phyloP scores from a whole-genome alignment of 2,797 vertebrate species.

The Peromyscus aztecus region DNA sequence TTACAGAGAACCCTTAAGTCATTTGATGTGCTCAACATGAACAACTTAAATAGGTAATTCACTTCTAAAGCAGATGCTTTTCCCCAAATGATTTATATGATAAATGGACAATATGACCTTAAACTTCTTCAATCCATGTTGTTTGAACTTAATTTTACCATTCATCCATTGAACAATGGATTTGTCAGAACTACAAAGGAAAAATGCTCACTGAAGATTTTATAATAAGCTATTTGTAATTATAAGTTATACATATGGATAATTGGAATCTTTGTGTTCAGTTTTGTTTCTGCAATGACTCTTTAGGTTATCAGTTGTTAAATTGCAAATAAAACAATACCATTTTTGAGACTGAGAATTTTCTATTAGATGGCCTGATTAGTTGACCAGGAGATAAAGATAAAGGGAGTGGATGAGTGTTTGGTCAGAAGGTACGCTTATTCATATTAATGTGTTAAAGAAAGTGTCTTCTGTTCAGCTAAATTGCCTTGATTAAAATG shows the following conservation, averaged over 20 bases:
- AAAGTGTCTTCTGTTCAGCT: slow-evolving; percentile 62
- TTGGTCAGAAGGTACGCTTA: slow-evolving; percentile 42
- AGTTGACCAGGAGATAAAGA: slow-evolving; percentile 34
- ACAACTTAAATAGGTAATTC: background rate
- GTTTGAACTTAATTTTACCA: slow-evolving; percentile 16
- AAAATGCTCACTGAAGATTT: background rate
- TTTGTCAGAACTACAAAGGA: background rate
- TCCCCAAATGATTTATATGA: background rate
- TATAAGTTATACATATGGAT: background rate
- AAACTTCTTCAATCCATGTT: slow-evolving; percentile 18
- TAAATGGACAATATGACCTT: background rate
- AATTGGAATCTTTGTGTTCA: background rate
- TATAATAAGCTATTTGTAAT: background rate
- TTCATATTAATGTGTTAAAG: slow-evolving; percentile 48
- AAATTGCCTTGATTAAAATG: slow-evolving; percentile 74
- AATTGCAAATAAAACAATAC: background rate
- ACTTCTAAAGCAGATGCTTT: background rate
- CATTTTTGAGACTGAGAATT: background rate
- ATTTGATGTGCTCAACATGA: slow-evolving; percentile 17
- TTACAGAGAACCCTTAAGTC: slow-evolving; percentile 38
- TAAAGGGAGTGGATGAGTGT: background rate
- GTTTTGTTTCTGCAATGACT: background rate
- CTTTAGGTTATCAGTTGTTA: background rate
- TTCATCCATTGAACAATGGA: background rate
- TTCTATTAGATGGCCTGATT: slow-evolving; percentile 12